phyloP scores from a whole-genome alignment of 92 coral and sea anemone genomes.

The Porites evermanni region DNA sequence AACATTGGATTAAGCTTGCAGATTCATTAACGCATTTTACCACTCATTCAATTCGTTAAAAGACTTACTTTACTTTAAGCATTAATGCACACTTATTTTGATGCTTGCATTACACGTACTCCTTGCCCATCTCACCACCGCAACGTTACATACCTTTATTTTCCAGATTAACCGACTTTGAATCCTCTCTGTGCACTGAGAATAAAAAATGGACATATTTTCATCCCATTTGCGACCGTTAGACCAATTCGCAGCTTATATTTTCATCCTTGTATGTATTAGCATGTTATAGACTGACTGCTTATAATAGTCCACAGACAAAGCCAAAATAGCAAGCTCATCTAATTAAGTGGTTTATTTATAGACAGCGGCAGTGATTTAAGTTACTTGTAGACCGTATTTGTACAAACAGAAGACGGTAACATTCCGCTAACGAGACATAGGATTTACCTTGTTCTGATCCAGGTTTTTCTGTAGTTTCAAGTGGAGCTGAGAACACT shows the following conservation, averaged over 20 bases:
- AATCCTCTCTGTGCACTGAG: slow-evolving; percentile 33
- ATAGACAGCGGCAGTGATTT: background rate
- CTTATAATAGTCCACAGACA: too few relatives aligned
- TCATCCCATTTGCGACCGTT: background rate
- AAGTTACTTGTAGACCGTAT: background rate
- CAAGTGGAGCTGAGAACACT: slow-evolving; percentile 86
- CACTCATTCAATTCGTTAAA: too few relatives aligned
- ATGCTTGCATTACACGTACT: background rate
- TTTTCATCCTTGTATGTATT: background rate
- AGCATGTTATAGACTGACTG: background rate
- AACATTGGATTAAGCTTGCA: too few relatives aligned
- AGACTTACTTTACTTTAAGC: too few relatives aligned
- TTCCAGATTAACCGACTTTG: slow-evolving; percentile 58
- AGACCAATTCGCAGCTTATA: background rate
- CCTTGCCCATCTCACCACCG: background rate
- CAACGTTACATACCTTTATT: slow-evolving; percentile 31
- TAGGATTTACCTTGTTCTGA: slow-evolving; percentile 78
- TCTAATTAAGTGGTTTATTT: too few relatives aligned
- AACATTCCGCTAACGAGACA: background rate
- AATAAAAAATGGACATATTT: slow-evolving; percentile 26
- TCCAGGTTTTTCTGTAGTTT: slow-evolving; percentile 74
- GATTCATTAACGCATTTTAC: too few relatives aligned
- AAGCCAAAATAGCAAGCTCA: too few relatives aligned
- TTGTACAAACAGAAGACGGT: background rate
- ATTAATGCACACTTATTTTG: too few relatives aligned